These are phyloP conservation scores for Tapera naevia DNA, from an alignment of 2,797 vertebrate genomes.

Conservation along the genomic window DNA sequence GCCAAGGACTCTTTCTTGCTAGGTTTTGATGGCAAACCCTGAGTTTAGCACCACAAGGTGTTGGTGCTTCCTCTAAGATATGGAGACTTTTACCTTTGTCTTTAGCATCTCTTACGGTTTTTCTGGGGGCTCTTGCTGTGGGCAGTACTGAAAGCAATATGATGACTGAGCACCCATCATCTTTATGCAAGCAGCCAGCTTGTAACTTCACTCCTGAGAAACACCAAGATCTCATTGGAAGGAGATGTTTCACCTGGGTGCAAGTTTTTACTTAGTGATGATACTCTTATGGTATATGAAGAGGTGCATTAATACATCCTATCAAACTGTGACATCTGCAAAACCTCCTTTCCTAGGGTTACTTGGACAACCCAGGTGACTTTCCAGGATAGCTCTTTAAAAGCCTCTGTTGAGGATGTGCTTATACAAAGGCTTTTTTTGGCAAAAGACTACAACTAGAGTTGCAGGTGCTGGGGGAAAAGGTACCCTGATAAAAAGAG, in stretches of 20 bases:
- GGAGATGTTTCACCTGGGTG: too few species aligned
- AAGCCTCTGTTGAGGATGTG: not conserved
- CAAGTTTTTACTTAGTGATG: not conserved
- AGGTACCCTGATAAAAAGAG: too few species aligned
- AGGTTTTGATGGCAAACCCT: not conserved
- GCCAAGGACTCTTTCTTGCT: not conserved
- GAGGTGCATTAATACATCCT: not conserved
- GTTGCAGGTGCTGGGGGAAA: not conserved
- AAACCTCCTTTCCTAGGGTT: not conserved
- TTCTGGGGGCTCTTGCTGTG: not conserved
- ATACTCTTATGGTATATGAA: not conserved
- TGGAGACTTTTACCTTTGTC: not conserved
- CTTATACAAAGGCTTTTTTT: not conserved
- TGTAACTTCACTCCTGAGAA: not conserved
- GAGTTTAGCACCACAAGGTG: not conserved
- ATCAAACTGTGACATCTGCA: not conserved
- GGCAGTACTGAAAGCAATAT: not conserved
- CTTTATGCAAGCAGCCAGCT: not conserved
- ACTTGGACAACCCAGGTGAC: not conserved
- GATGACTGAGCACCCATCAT: fast-evolving
- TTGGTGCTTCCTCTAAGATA: not conserved
- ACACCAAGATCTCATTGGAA: not conserved
- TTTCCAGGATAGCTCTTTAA: not conserved
- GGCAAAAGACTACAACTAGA: not conserved
- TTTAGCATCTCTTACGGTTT: not conserved